These are phyloP conservation scores for Sceliomorpha sp. DNA, from an alignment of 2,888 invertebrate genomes.

Conservation along the genomic window DNA sequence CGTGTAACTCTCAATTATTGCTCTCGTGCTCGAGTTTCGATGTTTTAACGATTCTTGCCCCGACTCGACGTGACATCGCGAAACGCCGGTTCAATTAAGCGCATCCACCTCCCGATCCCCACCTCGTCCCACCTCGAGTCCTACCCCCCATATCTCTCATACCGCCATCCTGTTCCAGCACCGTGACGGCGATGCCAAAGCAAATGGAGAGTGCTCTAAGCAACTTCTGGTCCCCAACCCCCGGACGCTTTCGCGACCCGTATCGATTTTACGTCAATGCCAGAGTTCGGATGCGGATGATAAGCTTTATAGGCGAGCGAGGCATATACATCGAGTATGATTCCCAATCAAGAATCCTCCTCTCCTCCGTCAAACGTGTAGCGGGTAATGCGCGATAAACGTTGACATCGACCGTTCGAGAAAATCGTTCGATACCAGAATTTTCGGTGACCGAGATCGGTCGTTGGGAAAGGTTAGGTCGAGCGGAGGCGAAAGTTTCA, in stretches of 20 bases:
- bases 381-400: conserved; percentile 30
- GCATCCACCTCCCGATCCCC: conserved; percentile 17
- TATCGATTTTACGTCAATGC: conserved; percentile 65
- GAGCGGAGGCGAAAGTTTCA: too few relatives aligned
- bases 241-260: conserved; percentile 49
- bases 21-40: conserved; percentile 16
- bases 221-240: conserved; percentile 45
- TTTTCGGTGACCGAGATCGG: too few relatives aligned
- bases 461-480: too few relatives aligned
- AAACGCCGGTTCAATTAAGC: conserved; percentile 49
- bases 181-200: conserved; percentile 43
- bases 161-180: too few relatives aligned
- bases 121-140: too few relatives aligned
- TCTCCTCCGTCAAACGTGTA: conserved; percentile 38
- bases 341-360: conserved; percentile 34
- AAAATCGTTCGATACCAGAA: too few relatives aligned
- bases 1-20: conserved; percentile 29
- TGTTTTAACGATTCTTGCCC: conserved; percentile 34
- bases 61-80: conserved; percentile 33
- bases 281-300: conserved; percentile 60
- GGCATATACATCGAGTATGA: conserved; percentile 27
- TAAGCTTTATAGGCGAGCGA: conserved; percentile 51
- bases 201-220: conserved; percentile 54
- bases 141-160: neutral
- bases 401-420: conserved; percentile 8